phyloP scores from a whole-genome alignment of 2,888 invertebrate genomes.

The Trisateles emortualis region DNA sequence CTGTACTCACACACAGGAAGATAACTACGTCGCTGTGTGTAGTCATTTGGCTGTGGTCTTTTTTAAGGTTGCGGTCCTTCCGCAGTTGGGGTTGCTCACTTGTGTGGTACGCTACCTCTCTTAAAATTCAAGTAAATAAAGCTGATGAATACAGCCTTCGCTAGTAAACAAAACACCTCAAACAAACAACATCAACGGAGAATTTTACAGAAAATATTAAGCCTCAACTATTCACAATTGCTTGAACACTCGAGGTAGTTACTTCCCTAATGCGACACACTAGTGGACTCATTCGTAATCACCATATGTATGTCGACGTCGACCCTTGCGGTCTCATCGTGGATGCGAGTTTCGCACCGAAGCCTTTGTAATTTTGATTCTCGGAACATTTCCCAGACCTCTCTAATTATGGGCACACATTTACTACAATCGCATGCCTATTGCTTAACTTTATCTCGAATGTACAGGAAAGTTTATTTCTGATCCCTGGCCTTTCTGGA shows the following conservation, averaged over 20 bases:
- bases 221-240: background rate
- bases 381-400: conserved; percentile 49
- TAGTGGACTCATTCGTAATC: conserved; percentile 60
- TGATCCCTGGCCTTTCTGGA: background rate
- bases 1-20: too few species aligned
- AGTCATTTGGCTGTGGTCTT: too few species aligned
- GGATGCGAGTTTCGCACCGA: conserved; percentile 54
- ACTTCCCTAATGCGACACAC: conserved; percentile 38
- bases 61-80: too few species aligned
- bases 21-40: too few species aligned
- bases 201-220: background rate
- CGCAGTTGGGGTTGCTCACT: too few species aligned
- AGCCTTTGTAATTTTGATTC: conserved; percentile 69
- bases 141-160: too few species aligned
- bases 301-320: conserved; percentile 47
- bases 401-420: conserved; percentile 58
- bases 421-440: conserved; percentile 56
- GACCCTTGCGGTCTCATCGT: conserved; percentile 61
- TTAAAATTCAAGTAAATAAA: too few species aligned
- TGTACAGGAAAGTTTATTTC: background rate
- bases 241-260: background rate
- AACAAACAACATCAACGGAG: too few species aligned
- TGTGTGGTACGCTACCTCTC: too few species aligned
- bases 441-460: conserved; percentile 42
- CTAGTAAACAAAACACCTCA: too few species aligned